Percentiles rank a stretch among this genome's conserved stretches.
Conservation (phyloP, 2,888 invertebrate species). For the Apotomis turbidana region DNA sequence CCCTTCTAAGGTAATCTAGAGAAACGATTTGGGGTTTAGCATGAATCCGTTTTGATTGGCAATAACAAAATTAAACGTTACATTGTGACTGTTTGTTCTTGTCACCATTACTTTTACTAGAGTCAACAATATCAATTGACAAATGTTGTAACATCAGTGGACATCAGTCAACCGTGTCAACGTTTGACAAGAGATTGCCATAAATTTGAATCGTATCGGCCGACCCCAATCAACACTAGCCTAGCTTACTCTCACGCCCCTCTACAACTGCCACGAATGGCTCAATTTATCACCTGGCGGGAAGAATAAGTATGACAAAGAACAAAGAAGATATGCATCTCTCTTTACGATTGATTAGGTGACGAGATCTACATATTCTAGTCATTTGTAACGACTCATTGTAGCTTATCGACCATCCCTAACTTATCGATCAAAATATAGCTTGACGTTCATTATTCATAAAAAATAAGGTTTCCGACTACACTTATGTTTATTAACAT, state of each 20-base stretch:
- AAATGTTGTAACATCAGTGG: background rate
- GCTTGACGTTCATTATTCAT: too few relatives aligned
- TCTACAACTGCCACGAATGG: constrained; percentile 11
- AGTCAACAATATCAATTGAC: background rate
- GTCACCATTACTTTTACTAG: background rate
- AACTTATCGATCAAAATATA: too few relatives aligned
- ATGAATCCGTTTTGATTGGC: background rate
- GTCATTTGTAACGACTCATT: too few relatives aligned
- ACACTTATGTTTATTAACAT: too few relatives aligned
- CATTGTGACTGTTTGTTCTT: background rate
- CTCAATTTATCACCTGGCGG: constrained; percentile 9
- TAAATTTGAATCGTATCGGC: constrained; percentile 6
- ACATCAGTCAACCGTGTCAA: constrained; percentile 10
- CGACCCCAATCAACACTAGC: constrained; percentile 16
- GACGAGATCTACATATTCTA: too few relatives aligned
- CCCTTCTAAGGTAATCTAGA: constrained; percentile 12
- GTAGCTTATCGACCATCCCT: too few relatives aligned
- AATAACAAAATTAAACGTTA: background rate
- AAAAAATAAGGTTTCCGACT: too few relatives aligned
- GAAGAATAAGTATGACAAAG: background rate
- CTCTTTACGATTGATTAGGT: too few relatives aligned
- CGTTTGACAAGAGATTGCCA: constrained; percentile 4
- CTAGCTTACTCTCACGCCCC: constrained; percentile 27
- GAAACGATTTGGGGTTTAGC: background rate
- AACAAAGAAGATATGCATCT: too few relatives aligned